Conservation (phyloP, 2,888 invertebrate genomes). For the Notocelia uddmanniana region DNA sequence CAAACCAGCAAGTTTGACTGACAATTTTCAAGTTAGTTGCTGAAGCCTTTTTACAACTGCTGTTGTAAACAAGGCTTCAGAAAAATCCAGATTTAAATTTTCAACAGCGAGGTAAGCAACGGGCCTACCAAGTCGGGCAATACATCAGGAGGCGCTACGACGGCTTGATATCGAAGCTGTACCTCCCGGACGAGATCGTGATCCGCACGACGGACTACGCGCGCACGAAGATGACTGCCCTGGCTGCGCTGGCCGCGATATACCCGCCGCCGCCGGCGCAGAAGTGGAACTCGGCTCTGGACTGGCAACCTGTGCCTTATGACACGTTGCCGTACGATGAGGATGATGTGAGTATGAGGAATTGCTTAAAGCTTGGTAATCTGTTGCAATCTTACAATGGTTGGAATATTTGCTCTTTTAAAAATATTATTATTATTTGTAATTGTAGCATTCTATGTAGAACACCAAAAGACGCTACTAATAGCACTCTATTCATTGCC, state of each 20-base stretch:
- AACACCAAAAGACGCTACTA: neutral
- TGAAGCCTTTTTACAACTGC: too few species aligned
- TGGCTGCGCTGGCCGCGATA: slow-evolving; percentile 88
- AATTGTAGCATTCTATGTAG: neutral
- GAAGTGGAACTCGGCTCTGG: slow-evolving; percentile 83
- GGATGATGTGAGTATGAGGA: slow-evolving; percentile 72
- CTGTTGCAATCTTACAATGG: neutral
- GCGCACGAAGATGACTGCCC: slow-evolving; percentile 90
- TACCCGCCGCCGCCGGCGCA: slow-evolving; percentile 87
- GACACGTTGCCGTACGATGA: slow-evolving; percentile 64
- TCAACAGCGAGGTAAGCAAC: slow-evolving; percentile 81
- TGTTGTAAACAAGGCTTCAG: too few species aligned
- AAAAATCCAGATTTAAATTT: neutral
- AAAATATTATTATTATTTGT: neutral
- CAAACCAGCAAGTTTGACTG: too few species aligned
- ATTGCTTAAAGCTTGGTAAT: neutral
- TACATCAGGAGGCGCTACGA: slow-evolving; percentile 78
- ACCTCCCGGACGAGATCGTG: slow-evolving; percentile 78
- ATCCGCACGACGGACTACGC: slow-evolving; percentile 89
- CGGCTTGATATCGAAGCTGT: slow-evolving; percentile 75
- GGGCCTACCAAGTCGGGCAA: slow-evolving; percentile 79
- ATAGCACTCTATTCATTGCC: too few species aligned
- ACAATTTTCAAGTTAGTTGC: too few species aligned
- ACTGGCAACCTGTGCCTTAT: slow-evolving; percentile 90
- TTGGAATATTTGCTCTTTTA: neutral